phyloP scores from a whole-genome alignment of 2,113 vertebrate genomes.

The Ramphastos sulfuratus region DNA sequence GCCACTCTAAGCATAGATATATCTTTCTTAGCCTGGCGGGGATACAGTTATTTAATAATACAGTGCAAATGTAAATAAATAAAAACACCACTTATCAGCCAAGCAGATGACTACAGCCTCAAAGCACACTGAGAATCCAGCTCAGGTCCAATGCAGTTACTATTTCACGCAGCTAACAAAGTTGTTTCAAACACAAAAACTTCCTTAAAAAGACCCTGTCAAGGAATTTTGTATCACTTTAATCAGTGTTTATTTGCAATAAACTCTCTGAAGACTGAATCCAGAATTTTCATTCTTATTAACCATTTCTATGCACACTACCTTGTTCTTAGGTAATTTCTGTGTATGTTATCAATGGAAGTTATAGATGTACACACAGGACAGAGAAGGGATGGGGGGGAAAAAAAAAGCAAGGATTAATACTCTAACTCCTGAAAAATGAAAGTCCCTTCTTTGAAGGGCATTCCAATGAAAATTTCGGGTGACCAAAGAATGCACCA shows the following conservation, averaged over 20 bases:
- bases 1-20: background rate
- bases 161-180: slow-evolving; percentile 4
- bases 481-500: slow-evolving; percentile 12
- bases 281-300: background rate
- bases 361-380: accelerated
- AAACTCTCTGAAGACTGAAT: background rate
- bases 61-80: background rate
- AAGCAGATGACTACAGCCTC: background rate
- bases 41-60: background rate
- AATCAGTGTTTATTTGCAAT: background rate
- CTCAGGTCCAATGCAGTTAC: slow-evolving; percentile 35
- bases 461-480: background rate
- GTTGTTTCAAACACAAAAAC: background rate
- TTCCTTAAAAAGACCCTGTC: slow-evolving; percentile 45
- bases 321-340: background rate
- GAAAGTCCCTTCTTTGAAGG: background rate
- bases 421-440: background rate
- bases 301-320: background rate
- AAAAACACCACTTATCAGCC: background rate
- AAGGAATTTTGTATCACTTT: background rate
- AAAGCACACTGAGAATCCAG: slow-evolving; percentile 10
- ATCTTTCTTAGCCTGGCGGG: background rate
- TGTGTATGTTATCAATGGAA: background rate
- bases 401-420: background rate
- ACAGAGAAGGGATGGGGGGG: background rate